Base-by-base conservation (phyloP, 2,888 invertebrate genomes). In the Pterostichus niger region DNA sequence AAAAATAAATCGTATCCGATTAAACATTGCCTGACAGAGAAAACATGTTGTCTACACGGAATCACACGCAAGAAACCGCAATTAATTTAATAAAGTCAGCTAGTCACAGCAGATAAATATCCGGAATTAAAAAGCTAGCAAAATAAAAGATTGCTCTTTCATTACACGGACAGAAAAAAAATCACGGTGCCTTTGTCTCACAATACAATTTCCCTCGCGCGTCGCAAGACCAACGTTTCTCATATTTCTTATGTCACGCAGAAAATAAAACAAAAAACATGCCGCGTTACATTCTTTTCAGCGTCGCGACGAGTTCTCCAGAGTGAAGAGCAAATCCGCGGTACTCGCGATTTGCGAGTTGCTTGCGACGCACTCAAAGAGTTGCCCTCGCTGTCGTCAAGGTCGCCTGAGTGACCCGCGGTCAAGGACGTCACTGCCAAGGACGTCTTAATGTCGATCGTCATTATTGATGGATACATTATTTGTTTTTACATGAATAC, bases 211-310 rank as follows among this genome's bases (percentile, higher is more conserved):
- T 71, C 33, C 44, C n/a, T 49, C 54, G 52, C 54, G 31, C n/a
- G 33, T 59, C 64, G 61, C 15, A 73, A 49, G 49, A n/a, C 40
- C 73, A 44, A 79, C 61, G 59, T 24, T 61, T 54, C 73, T 82
- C 82, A 82, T 82, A 82, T 82, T 82, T 82, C 75, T 82, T 61
- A 46, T 24, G 75, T 82, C 82, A 82, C 75, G 75, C 75, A 75
- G 59, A 82, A 82, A 82, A 82, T 82, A 82, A 82, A 82, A 82
- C 61, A 82, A 82, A 80, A 82, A 82, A 54, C 49, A 77, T 4
- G 33, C 17, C 49, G 49, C 33, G 59, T 44, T 46, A 82, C 40
- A 73, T 82, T 75, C 44, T 56, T 44, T 75, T 61, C 33, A 81
- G 52, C 59, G 13, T 6, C 11, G 24, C 31, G 2, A 46, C 24